Evolutionary conservation across 2,888 invertebrate genomes (phyloP), one percentile per base, ranked within the genome.

Genomic region (Antheraea assamensis): DNA sequence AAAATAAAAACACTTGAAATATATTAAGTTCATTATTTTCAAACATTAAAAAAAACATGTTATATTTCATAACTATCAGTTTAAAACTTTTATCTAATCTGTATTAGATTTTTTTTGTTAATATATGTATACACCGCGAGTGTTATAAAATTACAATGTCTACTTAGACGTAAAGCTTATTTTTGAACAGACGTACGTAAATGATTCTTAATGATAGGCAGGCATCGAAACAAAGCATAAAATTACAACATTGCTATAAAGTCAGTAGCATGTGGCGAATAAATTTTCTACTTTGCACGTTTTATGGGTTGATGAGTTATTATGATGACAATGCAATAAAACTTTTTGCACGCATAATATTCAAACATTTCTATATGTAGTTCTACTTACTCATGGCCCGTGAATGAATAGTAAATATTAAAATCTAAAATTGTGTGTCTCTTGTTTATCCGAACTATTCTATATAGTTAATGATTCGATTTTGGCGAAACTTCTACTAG

Each of bases 131-230:
- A 61, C 17, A 17, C 58, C 71, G 66, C 72, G 71, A 75, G 72
- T 66, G 71, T 49, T 58, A 71, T 71, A 71, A 52, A 55, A n/a
- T 35, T n/a, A 31, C 64, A 72, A 72, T 27, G 47, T 8, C 61
- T 68, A 42, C 35, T 24, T 21, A 31, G 5, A 5, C n/a, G 27
- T 72, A 42, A 4, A 24, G 27, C 1, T 10, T 31, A 1, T 30
- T 31, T 66, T 15, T 19, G 27, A 21, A 35, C 7, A 4, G 42
- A 61, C 15, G 27, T 61, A 17, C 71, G 30, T 21, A 52, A 55
- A 71, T 71, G 30, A 30, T 55, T 55, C 52, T 55, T 71, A 71
- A 71, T 71, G 10, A 55, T 55, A 71, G 71, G 21, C 55, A 55
- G 49, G 30, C 31, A 31, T 52, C n/a, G 10, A 35, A 21, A 68